Evolutionary conservation across 1,140 invertebrate genomes (phyloP).

Genomic region (Zaprionus ornatus): DNA sequence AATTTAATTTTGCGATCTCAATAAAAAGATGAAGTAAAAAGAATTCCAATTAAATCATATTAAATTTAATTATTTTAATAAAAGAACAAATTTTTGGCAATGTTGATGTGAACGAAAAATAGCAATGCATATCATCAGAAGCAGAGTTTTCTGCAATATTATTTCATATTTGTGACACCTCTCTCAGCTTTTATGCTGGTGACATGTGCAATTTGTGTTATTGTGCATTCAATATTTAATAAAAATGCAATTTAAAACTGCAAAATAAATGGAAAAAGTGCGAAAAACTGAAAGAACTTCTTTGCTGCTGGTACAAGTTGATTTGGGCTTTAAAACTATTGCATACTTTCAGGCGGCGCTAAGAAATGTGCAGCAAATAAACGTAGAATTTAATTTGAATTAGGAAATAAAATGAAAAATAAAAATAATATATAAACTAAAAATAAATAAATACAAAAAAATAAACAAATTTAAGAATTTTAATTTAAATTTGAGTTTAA

Average conservation of each 20-base stretch:
- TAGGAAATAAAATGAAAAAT: neutral
- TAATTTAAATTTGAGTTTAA: too few species aligned
- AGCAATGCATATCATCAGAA: too few species aligned
- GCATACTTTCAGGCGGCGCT: conserved; percentile 10
- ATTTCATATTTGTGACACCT: neutral
- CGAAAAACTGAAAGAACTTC: neutral
- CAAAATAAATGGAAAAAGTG: neutral
- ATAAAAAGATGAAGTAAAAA: neutral
- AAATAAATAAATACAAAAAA: too few species aligned
- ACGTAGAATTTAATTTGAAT: neutral
- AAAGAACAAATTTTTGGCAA: neutral
- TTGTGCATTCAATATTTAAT: conserved; percentile 21
- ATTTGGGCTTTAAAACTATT: neutral
- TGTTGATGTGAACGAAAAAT: neutral
- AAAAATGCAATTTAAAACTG: conserved; percentile 10
- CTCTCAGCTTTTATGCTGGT: neutral
- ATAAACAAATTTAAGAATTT: too few species aligned
- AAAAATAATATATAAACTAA: too few species aligned
- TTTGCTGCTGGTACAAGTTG: neutral
- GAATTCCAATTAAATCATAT: neutral
- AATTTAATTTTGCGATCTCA: conserved; percentile 9
- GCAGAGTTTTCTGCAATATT: neutral
- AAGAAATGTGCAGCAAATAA: neutral
- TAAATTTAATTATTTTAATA: neutral
- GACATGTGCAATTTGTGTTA: conserved; percentile 7